These are phyloP conservation scores for Neomicropteryx cornuta DNA, from an alignment of 1,140 invertebrate species.

Conservation along the genomic window DNA sequence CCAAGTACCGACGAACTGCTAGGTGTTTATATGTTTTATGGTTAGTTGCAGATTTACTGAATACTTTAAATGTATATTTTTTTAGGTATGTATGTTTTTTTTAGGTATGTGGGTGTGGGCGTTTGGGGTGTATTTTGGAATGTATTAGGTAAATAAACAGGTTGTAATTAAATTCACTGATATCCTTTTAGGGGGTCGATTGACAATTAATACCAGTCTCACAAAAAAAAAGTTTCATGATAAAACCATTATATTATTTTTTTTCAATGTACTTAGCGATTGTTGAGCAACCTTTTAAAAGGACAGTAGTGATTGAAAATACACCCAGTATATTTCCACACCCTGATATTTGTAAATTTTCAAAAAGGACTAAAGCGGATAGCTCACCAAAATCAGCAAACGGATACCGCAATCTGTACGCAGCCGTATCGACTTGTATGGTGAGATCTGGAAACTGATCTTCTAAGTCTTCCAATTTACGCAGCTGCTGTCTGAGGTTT, in stretches of 20 bases:
- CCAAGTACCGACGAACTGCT: no score
- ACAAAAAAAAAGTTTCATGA: slow-evolving; percentile 15
- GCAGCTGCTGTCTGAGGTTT: slow-evolving; percentile 60
- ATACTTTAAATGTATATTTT: no score
- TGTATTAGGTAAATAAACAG: no score
- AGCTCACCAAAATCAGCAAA: slow-evolving; percentile 53
- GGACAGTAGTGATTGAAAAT: not conserved
- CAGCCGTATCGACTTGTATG: slow-evolving; percentile 48
- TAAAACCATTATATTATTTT: no score
- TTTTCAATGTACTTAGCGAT: no score
- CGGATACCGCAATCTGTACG: slow-evolving; percentile 61
- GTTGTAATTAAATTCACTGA: no score
- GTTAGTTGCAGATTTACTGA: no score
- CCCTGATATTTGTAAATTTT: not conserved
- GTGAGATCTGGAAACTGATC: slow-evolving; percentile 62
- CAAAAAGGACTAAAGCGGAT: not conserved
- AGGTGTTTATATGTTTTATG: no score
- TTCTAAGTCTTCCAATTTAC: slow-evolving; percentile 68
- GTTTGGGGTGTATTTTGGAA: no score
- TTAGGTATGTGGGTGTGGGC: no score
- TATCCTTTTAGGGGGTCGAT: no score
- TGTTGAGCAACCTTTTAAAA: not conserved
- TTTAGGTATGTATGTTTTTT: no score
- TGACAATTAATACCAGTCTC: slow-evolving; percentile 20
- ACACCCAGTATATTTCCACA: not conserved